Conservation (phyloP, 2,113 vertebrate species). For the Albula glossodonta region DNA sequence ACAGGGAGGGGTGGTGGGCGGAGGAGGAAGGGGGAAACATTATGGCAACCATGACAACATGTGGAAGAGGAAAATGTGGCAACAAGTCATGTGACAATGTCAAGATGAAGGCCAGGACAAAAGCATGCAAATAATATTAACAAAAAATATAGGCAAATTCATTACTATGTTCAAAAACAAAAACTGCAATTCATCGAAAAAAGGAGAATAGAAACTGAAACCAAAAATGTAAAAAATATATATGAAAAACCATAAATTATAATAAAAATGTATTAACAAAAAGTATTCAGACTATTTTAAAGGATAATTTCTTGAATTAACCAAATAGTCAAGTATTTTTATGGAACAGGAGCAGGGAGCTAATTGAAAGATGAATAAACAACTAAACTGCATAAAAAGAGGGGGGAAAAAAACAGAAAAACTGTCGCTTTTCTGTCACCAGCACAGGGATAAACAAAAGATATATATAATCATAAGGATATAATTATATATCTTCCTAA, state of each 20-base stretch:
- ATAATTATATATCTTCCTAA: not conserved
- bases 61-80: slow-evolving; percentile 80
- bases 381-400: not conserved
- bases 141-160: slow-evolving; percentile 54
- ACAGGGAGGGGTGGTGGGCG: slow-evolving; percentile 85
- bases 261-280: not conserved
- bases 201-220: not conserved
- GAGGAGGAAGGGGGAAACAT: slow-evolving; percentile 77
- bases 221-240: not conserved
- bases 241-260: not conserved
- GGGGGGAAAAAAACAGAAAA: not conserved
- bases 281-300: not conserved
- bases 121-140: slow-evolving; percentile 69
- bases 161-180: not conserved
- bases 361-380: not conserved
- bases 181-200: not conserved
- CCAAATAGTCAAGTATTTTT: not conserved
- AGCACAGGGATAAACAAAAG: not conserved
- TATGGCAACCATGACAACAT: slow-evolving; percentile 86
- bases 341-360: not conserved
- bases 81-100: slow-evolving; percentile 86
- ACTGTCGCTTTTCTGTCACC: not conserved
- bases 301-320: not conserved
- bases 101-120: slow-evolving; percentile 75
- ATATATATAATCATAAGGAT: not conserved